Evolutionary conservation across 2,888 invertebrate species (phyloP).

Genomic region (Halictus quadricinctus): DNA sequence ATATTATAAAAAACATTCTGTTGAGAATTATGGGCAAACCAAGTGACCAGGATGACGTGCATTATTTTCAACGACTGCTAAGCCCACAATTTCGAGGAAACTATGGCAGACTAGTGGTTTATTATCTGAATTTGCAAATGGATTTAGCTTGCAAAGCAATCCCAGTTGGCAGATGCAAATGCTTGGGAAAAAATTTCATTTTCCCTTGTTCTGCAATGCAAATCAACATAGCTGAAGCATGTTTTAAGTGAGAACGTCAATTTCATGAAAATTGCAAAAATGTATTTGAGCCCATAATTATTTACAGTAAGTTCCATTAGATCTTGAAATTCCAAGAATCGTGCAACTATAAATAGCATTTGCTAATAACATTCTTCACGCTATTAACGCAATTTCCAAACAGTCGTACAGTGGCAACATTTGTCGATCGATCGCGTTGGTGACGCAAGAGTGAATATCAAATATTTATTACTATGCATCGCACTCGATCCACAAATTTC

Average conservation of each 20-base stretch:
- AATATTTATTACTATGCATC: background rate
- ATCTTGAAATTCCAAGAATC: no score
- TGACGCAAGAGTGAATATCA: background rate
- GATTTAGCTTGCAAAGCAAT: background rate
- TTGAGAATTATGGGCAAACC: no score
- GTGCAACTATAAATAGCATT: background rate
- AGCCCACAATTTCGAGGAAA: no score
- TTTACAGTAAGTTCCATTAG: background rate
- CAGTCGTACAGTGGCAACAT: background rate
- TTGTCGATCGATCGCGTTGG: background rate
- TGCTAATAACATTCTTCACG: background rate
- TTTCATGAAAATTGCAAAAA: background rate
- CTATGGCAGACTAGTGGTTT: no score
- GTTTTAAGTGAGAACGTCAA: background rate
- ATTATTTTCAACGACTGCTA: no score
- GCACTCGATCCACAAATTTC: background rate
- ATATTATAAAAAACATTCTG: no score
- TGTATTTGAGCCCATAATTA: background rate
- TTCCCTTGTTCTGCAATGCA: background rate
- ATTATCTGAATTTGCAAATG: background rate
- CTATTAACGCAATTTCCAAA: background rate
- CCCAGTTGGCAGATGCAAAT: background rate
- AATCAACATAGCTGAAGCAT: background rate
- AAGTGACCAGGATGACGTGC: no score
- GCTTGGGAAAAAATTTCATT: no score